A percentile compares a stretch with the other conserved stretches of the same genome.
phyloP scores from a whole-genome alignment of 1,140 invertebrate genomes.

The Drosophila suzukii region DNA sequence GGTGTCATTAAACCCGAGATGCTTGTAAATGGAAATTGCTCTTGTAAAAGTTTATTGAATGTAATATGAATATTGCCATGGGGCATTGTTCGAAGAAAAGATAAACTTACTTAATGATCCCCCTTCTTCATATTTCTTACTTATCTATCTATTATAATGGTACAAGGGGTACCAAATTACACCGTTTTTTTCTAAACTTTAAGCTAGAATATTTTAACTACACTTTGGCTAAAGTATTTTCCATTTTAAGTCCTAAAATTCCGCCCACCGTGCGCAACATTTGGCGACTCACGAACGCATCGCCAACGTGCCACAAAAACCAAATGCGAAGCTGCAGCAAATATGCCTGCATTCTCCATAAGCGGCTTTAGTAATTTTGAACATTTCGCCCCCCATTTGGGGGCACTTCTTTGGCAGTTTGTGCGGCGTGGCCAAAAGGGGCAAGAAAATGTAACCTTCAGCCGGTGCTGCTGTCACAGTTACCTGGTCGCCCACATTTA shows the following conservation, averaged over 20 bases:
- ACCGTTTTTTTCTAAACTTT: too few relatives aligned
- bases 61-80: constrained; percentile 8
- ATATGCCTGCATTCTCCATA: constrained; percentile 48
- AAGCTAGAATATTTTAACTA: too few relatives aligned
- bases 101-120: background rate
- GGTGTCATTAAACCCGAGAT: constrained; percentile 18
- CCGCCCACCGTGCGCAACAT: background rate
- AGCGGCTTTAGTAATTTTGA: constrained; percentile 80
- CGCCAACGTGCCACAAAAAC: constrained; percentile 30
- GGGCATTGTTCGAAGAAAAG: background rate
- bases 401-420: constrained; percentile 36
- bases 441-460: constrained; percentile 65
- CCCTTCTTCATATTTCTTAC: background rate
- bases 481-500: constrained; percentile 68
- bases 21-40: constrained; percentile 15
- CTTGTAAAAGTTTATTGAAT: constrained; percentile 42
- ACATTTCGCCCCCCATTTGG: constrained; percentile 41
- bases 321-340: constrained; percentile 30
- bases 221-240: background rate
- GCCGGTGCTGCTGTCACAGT: constrained; percentile 57
- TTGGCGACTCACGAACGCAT: constrained; percentile 38
- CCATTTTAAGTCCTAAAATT: background rate
- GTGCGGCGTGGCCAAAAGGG: constrained; percentile 24
- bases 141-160: too few relatives aligned
- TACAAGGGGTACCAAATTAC: too few relatives aligned